phyloP scores from a whole-genome alignment of 2,888 invertebrate species.

The Drosophila subquinaria region DNA sequence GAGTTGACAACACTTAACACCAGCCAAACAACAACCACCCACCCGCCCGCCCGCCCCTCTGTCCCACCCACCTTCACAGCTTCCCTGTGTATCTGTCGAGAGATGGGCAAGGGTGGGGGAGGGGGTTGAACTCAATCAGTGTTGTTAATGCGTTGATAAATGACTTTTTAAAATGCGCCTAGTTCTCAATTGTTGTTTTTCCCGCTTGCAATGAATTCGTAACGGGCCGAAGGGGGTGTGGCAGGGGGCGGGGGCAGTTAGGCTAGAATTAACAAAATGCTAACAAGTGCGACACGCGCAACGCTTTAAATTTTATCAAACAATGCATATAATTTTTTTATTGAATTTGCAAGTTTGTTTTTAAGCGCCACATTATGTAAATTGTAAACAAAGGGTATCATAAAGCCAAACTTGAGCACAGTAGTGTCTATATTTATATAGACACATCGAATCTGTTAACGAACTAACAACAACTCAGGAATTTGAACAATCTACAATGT shows the following conservation, averaged over 20 bases:
- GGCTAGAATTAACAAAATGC: conserved; percentile 37
- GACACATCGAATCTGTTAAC: not conserved
- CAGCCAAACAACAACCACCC: conserved; percentile 12
- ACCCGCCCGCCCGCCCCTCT: not conserved
- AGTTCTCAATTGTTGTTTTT: conserved; percentile 30
- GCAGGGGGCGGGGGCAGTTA: not conserved
- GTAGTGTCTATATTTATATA: not conserved
- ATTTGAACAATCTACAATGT: not conserved
- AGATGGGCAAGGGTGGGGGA: not conserved
- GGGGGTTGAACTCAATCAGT: conserved; percentile 69
- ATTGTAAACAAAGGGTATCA: not conserved
- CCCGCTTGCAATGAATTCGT: conserved; percentile 1
- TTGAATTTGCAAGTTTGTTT: conserved; percentile 1
- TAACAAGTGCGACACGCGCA: conserved; percentile 64
- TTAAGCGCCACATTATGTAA: not conserved
- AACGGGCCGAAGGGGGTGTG: conserved; percentile 9
- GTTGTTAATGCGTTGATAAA: conserved; percentile 81
- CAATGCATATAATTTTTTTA: not conserved
- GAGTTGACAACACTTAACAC: conserved; percentile 83
- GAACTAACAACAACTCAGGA: not conserved
- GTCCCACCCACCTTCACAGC: not conserved
- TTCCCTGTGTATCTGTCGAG: not conserved
- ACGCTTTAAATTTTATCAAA: not conserved
- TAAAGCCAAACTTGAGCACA: not conserved
- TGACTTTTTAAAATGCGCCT: conserved; percentile 72